Conservation (phyloP, 2,797 vertebrate genomes). For the Sphaeramia orbicularis region DNA sequence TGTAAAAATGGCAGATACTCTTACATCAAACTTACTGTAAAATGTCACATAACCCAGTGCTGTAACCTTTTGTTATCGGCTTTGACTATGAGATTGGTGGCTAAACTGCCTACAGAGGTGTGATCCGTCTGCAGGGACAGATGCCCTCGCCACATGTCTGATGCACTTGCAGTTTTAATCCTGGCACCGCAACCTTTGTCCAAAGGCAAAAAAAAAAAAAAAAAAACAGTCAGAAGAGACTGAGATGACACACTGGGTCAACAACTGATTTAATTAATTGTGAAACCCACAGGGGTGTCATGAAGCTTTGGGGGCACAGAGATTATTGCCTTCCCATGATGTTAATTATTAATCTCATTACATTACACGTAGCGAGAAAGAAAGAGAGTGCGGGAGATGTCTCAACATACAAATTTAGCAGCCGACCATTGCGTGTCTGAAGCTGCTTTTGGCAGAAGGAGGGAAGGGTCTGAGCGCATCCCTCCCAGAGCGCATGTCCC, state of each 20-base stretch:
- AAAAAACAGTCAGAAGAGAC: conserved; percentile 44
- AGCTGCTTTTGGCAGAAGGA: conserved; percentile 32
- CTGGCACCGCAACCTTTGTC: conserved; percentile 50
- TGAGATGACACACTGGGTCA: conserved; percentile 65
- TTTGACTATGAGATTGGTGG: not conserved
- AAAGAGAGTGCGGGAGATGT: conserved; percentile 4
- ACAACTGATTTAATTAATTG: conserved; percentile 75
- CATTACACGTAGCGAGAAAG: conserved; percentile 31
- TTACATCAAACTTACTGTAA: not conserved
- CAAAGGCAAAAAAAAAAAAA: conserved; percentile 44
- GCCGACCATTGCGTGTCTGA: conserved; percentile 40
- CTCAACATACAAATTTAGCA: conserved; percentile 36
- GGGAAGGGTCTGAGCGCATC: conserved; percentile 41
- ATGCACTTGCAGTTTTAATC: conserved; percentile 48
- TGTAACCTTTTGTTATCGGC: conserved; percentile 10
- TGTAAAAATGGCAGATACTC: not conserved
- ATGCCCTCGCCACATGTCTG: conserved; percentile 56
- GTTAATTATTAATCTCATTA: conserved; percentile 77
- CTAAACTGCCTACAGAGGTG: conserved; percentile 31
- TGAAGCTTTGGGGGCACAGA: conserved; percentile 53
- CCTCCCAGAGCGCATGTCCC: conserved; percentile 34
- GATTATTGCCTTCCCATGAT: conserved; percentile 67
- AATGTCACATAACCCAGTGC: not conserved
- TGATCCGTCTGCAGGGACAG: conserved; percentile 56
- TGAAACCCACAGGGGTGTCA: conserved; percentile 62